phyloP scores from a whole-genome alignment of 2,113 vertebrate species.

The Poicephalus meyeri region DNA sequence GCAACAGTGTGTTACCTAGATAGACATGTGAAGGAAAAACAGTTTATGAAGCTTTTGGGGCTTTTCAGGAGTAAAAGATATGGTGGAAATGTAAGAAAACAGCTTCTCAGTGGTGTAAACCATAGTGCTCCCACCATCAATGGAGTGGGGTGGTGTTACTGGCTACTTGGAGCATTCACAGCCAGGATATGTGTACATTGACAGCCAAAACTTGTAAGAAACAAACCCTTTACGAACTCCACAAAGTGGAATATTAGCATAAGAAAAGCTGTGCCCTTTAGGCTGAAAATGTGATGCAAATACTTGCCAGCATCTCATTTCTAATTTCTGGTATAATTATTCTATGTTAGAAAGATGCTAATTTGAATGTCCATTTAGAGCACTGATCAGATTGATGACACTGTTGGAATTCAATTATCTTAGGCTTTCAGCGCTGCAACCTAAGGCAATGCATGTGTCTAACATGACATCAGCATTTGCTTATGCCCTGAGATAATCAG shows the following conservation, averaged over 20 bases:
- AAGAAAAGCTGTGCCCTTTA: neutral
- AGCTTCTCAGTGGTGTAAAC: neutral
- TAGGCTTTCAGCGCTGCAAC: neutral
- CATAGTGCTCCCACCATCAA: accelerated
- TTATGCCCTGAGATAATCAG: neutral
- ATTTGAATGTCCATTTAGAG: constrained; percentile 8
- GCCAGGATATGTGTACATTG: accelerated
- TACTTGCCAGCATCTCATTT: neutral
- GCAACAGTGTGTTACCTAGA: accelerated
- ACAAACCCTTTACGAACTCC: neutral
- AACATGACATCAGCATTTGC: neutral
- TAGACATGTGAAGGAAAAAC: accelerated
- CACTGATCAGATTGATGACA: neutral
- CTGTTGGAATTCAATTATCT: neutral
- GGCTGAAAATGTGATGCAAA: neutral
- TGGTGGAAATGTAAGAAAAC: accelerated
- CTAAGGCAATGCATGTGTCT: neutral
- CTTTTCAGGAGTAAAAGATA: neutral
- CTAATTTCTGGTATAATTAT: neutral
- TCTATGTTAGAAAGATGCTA: neutral
- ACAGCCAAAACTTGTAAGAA: neutral
- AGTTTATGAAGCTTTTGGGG: neutral
- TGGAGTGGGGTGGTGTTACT: neutral
- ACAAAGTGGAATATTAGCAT: neutral
- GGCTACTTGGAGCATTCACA: neutral